Evolutionary conservation across 2,888 invertebrate species (phyloP), one percentile per base, ranked within the genome.

Genomic region (Notodonta ziczac): DNA sequence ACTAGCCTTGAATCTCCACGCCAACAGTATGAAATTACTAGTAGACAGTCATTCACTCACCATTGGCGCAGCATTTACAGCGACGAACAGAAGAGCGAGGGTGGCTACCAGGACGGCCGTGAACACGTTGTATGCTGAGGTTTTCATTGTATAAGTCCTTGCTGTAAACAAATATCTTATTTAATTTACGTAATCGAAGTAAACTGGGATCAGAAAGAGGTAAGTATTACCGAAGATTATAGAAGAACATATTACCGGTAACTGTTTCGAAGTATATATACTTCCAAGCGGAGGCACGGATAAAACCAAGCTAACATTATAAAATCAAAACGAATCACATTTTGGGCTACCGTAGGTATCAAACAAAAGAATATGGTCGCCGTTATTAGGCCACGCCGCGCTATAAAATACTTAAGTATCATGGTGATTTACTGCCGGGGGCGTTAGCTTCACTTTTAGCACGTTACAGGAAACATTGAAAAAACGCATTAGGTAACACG

Each of bases 41-140:
- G 42, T 9, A 10, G 42, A 10, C 42, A 12, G 42, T 42, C 9
- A 7, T 70, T 12, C 10, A 6, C 74, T 85, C 82, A 92, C 92
- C 88, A 91, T 80, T 5, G 91, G 91, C 50, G 88, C 86, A 42
- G 89, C 83, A 42, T 78, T 69, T 4, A 80, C 82, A 50, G 88
- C 75, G 63, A 85, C 74, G 56, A 88, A 71, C 58, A 90, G 81
- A 42, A 91, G 63, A 7, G 82, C 80, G 59, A 88, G 74, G 6
- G 81, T 74, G 65, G 86, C 84, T 59, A 86, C 69, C 55, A 86
- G 70, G 59, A 87, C 73, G 60, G 84, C 79, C 63, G 85, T 64
- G 63, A 73, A 81, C 60, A 79, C 76, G 74, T 77, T 83, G 81
- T 78, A 83, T 42, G 81, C 74, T 52, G 74, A 67, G 46, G 80